A percentile compares a stretch with the other conserved stretches of the same genome.
Conservation (phyloP, 2,888 invertebrate species). For the Chrysotoxum bicinctum region DNA sequence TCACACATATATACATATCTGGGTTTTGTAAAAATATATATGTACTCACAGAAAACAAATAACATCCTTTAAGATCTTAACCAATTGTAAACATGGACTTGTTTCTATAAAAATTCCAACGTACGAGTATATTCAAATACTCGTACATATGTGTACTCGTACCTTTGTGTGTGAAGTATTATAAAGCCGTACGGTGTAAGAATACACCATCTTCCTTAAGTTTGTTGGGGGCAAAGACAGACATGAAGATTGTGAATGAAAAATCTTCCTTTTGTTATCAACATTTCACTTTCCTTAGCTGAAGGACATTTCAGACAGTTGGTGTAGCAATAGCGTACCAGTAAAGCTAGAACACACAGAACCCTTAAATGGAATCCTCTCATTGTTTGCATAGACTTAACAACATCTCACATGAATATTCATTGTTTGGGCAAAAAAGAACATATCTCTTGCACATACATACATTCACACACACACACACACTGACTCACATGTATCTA, state of each 20-base stretch:
- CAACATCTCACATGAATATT: conserved; percentile 54
- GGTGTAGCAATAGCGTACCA: background rate
- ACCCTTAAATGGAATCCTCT: conserved; percentile 47
- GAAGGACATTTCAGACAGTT: conserved; percentile 9
- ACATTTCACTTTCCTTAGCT: conserved; percentile 39
- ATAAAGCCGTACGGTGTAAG: background rate
- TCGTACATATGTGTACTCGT: background rate
- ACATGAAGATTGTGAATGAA: conserved; percentile 12
- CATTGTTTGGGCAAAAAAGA: conserved; percentile 43
- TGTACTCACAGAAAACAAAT: conserved; percentile 27
- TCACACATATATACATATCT: background rate
- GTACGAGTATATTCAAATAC: background rate
- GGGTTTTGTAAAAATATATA: too few species aligned
- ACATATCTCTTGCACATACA: background rate
- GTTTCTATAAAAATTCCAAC: conserved; percentile 23
- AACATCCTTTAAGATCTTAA: conserved; percentile 49
- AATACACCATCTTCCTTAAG: conserved; percentile 25
- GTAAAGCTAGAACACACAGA: conserved; percentile 21
- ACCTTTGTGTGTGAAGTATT: background rate
- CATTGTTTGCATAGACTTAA: conserved; percentile 54
- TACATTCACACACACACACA: background rate
- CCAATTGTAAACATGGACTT: conserved; percentile 53
- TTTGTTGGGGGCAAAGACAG: conserved; percentile 12
- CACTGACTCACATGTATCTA: background rate
- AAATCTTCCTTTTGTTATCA: conserved; percentile 49